phyloP scores from a whole-genome alignment of 2,797 vertebrate genomes.

The Macropodus opercularis region DNA sequence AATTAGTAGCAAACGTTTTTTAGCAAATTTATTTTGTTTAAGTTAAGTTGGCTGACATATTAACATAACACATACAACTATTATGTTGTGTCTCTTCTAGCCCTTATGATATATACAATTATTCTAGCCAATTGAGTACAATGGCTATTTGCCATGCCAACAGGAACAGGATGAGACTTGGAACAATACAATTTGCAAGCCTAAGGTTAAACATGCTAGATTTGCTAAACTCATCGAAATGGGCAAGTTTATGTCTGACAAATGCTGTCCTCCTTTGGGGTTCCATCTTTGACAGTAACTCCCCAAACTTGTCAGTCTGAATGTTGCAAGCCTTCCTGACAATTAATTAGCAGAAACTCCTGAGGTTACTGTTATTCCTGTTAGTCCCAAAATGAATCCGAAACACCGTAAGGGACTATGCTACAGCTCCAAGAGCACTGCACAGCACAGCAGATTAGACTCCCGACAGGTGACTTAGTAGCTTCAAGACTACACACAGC shows the following conservation, averaged over 20 bases:
- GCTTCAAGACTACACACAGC: background rate
- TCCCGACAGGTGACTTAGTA: background rate
- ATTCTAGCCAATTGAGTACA: background rate
- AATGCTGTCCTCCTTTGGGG: background rate
- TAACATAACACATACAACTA: constrained; percentile 6
- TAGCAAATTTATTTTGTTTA: background rate
- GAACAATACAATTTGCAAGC: background rate
- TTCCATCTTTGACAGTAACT: background rate
- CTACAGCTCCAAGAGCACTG: background rate
- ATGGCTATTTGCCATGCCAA: constrained; percentile 57
- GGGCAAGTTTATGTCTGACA: background rate
- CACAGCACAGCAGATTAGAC: background rate
- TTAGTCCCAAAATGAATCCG: background rate
- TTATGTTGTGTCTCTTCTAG: background rate
- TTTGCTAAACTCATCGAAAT: background rate
- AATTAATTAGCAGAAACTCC: background rate
- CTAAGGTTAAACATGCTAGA: background rate
- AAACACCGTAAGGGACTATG: background rate
- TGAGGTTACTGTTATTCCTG: background rate
- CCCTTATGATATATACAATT: background rate
- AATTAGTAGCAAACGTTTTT: background rate
- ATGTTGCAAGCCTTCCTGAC: background rate
- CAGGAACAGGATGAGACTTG: background rate
- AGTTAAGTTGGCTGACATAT: background rate
- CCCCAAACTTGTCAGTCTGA: background rate